Evolutionary conservation across 2,113 vertebrate genomes (phyloP).

Genomic region (Brachionichthys hirsutus): DNA sequence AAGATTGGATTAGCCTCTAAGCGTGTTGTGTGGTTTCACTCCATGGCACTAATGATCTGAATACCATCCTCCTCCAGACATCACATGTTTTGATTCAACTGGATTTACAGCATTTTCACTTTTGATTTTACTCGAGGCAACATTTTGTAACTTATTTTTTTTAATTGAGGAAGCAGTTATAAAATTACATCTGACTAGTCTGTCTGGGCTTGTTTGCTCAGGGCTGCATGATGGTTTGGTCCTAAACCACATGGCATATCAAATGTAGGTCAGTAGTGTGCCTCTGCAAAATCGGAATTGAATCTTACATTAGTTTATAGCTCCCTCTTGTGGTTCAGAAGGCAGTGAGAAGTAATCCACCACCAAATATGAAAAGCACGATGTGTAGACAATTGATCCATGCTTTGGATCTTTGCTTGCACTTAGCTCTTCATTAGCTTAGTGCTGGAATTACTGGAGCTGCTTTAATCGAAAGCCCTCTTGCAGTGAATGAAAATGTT

Average conservation of each 20-base stretch:
- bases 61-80: neutral
- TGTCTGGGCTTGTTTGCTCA: neutral
- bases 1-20: constrained; percentile 12
- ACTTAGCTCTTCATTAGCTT: neutral
- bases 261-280: constrained; percentile 46
- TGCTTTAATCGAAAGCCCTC: no score
- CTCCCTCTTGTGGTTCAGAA: constrained; percentile 65
- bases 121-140: neutral
- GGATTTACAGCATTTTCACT: constrained; percentile 30
- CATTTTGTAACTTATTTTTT: neutral
- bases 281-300: neutral
- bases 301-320: constrained; percentile 26
- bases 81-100: constrained; percentile 6
- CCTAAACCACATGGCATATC: neutral
- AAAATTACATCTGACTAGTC: no score
- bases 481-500: no score
- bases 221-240: neutral
- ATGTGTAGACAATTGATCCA: neutral
- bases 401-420: neutral
- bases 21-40: constrained; percentile 16
- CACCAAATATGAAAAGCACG: neutral
- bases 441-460: no score
- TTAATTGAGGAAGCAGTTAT: neutral
- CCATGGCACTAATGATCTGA: neutral
- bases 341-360: neutral